phyloP scores from a whole-genome alignment of 2,888 invertebrate species.

The Ptilodon capucinus region DNA sequence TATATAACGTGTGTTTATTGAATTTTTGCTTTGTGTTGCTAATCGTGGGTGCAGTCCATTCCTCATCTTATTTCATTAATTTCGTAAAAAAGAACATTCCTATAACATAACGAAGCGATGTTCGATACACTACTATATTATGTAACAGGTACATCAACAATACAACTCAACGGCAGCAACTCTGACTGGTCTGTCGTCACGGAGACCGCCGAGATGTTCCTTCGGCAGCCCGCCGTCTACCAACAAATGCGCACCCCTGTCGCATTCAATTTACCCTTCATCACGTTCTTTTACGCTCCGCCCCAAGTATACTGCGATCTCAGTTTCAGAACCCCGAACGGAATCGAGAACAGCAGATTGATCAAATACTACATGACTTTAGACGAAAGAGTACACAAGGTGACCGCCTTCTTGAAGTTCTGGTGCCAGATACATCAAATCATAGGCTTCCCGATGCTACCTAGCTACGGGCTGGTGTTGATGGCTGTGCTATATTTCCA shows the following conservation, averaged over 20 bases:
- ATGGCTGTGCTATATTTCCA: no score
- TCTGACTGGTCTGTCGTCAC: constrained; percentile 2
- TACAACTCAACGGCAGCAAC: constrained; percentile 4
- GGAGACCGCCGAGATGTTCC: constrained; percentile 1
- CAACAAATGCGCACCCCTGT: neutral
- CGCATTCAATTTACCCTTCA: constrained; percentile 1
- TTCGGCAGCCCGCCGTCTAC: constrained; percentile 1
- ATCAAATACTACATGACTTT: neutral
- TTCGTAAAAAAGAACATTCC: no score
- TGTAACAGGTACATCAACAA: no score
- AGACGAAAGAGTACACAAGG: neutral
- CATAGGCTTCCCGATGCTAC: neutral
- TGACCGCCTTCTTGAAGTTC: constrained; percentile 3
- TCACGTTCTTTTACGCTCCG: constrained; percentile 8
- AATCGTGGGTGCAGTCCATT: no score
- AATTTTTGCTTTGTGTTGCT: no score
- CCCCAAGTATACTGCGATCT: constrained; percentile 8
- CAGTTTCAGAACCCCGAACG: neutral
- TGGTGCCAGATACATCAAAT: constrained; percentile 7
- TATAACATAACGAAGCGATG: no score
- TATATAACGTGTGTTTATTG: no score
- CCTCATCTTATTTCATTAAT: no score
- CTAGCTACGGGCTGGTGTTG: constrained; percentile 1
- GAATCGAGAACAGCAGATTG: constrained; percentile 1
- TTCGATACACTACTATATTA: no score